Evolutionary conservation across 2,797 vertebrate genomes (phyloP).

Genomic region (Ceyx erithaca): DNA sequence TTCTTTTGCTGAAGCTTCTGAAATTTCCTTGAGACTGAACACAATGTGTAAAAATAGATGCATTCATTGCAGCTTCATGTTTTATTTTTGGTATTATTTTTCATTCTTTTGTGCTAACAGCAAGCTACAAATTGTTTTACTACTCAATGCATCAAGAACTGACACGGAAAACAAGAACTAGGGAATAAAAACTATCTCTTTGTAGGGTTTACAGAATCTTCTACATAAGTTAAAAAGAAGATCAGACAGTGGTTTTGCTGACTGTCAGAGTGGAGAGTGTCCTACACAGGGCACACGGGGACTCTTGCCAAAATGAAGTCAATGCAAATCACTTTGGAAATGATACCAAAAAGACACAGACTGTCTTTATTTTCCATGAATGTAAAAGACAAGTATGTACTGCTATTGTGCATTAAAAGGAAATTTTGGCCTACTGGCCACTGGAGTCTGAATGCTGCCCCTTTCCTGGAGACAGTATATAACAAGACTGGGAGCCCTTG

Average conservation of each 20-base stretch:
- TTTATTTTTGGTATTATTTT: constrained; percentile 69
- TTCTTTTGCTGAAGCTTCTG: constrained; percentile 42
- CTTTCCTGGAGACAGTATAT: background rate
- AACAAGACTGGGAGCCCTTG: background rate
- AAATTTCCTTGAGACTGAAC: constrained; percentile 52
- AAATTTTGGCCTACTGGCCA: too few species aligned
- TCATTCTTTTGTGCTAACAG: constrained; percentile 61
- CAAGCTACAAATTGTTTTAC: constrained; percentile 60
- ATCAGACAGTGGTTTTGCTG: background rate
- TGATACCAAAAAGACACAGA: background rate
- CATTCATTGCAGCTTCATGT: constrained; percentile 48
- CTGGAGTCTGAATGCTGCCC: background rate
- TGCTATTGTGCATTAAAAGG: background rate
- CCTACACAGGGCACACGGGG: background rate
- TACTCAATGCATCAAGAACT: constrained; percentile 49
- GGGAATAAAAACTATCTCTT: constrained; percentile 9
- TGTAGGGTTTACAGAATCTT: background rate
- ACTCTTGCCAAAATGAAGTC: background rate
- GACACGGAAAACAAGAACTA: constrained; percentile 40
- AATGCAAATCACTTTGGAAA: background rate
- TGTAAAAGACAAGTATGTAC: background rate
- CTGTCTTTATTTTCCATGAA: background rate
- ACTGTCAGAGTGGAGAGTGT: background rate
- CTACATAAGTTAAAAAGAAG: background rate
- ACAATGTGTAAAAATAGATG: constrained; percentile 53